phyloP scores from a whole-genome alignment of 2,888 invertebrate genomes.

The Minunthozetes semirufus region DNA sequence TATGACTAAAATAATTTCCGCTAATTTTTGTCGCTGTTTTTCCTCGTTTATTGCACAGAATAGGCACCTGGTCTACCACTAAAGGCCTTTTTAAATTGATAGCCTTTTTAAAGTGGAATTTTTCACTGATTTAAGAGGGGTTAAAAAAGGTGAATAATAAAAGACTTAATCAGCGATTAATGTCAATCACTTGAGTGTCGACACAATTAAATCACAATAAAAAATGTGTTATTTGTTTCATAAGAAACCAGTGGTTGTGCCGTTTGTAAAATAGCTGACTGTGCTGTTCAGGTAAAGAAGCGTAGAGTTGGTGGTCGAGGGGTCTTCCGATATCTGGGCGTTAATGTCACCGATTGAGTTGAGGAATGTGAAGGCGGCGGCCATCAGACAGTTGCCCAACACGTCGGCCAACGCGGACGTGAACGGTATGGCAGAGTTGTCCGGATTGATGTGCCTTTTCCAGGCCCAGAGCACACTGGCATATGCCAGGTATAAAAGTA shows the following conservation, averaged over 20 bases:
- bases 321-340: constrained; percentile 16
- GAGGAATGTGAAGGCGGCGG: constrained; percentile 33
- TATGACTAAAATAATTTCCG: too few species aligned
- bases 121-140: too few species aligned
- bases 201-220: background rate
- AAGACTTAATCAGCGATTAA: too few species aligned
- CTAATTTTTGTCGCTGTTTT: too few species aligned
- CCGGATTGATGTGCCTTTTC: constrained; percentile 49
- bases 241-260: background rate
- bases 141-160: too few species aligned
- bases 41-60: too few species aligned
- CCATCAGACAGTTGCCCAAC: constrained; percentile 47
- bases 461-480: constrained; percentile 50
- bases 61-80: too few species aligned
- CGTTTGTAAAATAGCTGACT: background rate
- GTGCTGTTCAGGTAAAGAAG: background rate
- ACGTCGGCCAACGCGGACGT: constrained; percentile 53
- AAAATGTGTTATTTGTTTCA: too few species aligned
- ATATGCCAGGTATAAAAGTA: constrained; percentile 48
- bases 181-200: background rate
- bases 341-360: constrained; percentile 35
- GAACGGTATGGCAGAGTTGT: constrained; percentile 51
- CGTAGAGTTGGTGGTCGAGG: background rate
- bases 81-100: too few species aligned
- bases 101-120: too few species aligned